These are phyloP conservation scores for Cecropterus lyciades DNA, from an alignment of 1,140 invertebrate genomes.

Conservation along the genomic window DNA sequence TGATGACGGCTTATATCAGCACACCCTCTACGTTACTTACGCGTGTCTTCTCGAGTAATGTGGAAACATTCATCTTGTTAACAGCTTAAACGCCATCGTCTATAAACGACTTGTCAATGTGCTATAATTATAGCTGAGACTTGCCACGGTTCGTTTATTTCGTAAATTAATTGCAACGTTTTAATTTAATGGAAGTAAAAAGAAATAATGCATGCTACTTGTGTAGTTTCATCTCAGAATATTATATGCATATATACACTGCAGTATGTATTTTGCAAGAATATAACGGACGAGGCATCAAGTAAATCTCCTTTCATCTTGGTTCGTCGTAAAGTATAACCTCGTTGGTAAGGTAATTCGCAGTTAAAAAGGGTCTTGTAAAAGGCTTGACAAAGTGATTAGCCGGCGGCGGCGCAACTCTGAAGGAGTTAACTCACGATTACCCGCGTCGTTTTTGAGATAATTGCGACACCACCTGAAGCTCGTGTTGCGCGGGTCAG, in stretches of 20 bases:
- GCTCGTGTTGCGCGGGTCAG: slow-evolving; percentile 58
- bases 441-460: slow-evolving; percentile 54
- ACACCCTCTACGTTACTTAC: slow-evolving; percentile 8
- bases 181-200: background rate
- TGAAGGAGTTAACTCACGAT: slow-evolving; percentile 49
- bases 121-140: slow-evolving; percentile 1
- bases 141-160: background rate
- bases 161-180: background rate
- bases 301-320: slow-evolving; percentile 38
- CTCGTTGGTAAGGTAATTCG: slow-evolving; percentile 53
- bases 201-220: background rate
- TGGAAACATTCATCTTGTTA: slow-evolving; percentile 17
- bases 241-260: background rate
- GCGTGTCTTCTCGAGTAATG: slow-evolving; percentile 12
- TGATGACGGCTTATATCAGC: slow-evolving; percentile 45
- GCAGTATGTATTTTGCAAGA: slow-evolving; percentile 4
- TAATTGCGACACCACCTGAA: slow-evolving; percentile 63
- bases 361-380: slow-evolving; percentile 53
- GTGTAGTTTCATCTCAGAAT: background rate
- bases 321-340: slow-evolving; percentile 46
- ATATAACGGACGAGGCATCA: slow-evolving; percentile 11
- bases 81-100: background rate
- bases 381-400: slow-evolving; percentile 57
- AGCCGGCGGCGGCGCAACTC: slow-evolving; percentile 47
- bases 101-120: slow-evolving; percentile 4